Evolutionary conservation across 2,888 invertebrate genomes (phyloP).

Genomic region (Hanleya hanleyi): DNA sequence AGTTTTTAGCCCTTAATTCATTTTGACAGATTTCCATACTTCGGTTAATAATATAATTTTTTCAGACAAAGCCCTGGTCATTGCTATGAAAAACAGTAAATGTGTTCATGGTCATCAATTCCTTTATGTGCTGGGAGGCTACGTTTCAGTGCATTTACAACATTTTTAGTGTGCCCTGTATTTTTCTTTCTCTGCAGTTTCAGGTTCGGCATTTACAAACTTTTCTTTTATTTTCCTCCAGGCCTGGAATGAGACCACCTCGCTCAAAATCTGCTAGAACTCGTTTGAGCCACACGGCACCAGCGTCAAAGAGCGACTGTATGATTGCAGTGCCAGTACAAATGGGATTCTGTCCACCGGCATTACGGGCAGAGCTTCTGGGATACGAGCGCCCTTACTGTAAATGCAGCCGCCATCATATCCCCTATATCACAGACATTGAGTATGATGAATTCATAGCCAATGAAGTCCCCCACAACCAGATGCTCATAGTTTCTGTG

Average conservation of each 20-base stretch:
- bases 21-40: no score
- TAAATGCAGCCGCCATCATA: slow-evolving; percentile 63
- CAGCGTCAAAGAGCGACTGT: slow-evolving; percentile 19
- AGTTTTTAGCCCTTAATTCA: no score
- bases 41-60: no score
- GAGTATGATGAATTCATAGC: slow-evolving; percentile 68
- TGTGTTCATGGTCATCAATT: no score
- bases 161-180: no score
- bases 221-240: background rate
- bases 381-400: slow-evolving; percentile 55
- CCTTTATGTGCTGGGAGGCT: no score
- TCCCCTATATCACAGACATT: slow-evolving; percentile 68
- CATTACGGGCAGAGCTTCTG: slow-evolving; percentile 48
- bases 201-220: no score
- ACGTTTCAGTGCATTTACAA: no score
- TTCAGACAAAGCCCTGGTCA: no score
- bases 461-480: slow-evolving; percentile 56
- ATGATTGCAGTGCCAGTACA: slow-evolving; percentile 26
- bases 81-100: no score
- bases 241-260: background rate
- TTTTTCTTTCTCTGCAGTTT: no score
- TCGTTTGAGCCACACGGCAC: slow-evolving; percentile 14
- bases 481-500: slow-evolving; percentile 66
- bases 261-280: background rate
- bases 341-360: slow-evolving; percentile 63